phyloP scores from a whole-genome alignment of 2,113 vertebrate species.

The Trinectes maculatus region DNA sequence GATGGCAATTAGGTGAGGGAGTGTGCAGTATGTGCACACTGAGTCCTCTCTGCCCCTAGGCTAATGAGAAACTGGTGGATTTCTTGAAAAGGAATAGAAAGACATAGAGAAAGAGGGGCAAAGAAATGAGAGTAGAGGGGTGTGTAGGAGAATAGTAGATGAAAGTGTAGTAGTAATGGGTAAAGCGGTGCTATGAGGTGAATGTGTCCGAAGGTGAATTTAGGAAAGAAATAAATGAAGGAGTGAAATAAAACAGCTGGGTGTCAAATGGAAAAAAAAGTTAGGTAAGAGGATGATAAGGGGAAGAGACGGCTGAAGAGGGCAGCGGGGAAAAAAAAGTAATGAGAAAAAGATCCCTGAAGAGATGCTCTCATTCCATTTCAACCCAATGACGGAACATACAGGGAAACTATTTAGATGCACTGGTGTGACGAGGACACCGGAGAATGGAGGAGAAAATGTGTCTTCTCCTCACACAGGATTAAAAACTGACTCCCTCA shows the following conservation, averaged over 20 bases:
- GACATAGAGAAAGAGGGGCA: neutral
- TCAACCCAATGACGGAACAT: neutral
- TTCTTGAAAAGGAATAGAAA: neutral
- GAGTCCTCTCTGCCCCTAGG: conserved; percentile 5
- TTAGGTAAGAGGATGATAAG: neutral
- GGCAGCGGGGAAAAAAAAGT: neutral
- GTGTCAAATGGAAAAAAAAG: neutral
- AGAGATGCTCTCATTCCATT: conserved; percentile 9
- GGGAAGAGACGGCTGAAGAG: neutral
- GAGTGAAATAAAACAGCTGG: neutral
- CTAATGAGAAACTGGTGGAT: neutral
- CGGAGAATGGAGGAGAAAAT: neutral
- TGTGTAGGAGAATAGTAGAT: neutral
- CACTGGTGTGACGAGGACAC: neutral
- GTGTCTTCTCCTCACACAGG: conserved; percentile 12
- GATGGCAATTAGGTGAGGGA: conserved; percentile 10
- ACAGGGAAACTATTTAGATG: neutral
- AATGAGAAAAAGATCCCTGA: neutral
- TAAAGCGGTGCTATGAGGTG: neutral
- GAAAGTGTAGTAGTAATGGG: neutral
- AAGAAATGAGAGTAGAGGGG: neutral
- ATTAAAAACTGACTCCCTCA: neutral
- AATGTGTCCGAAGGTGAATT: neutral
- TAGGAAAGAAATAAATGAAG: neutral
- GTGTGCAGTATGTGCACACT: neutral